Evolutionary conservation across 2,797 vertebrate genomes (phyloP), one percentile per base, ranked within the genome.

Genomic region (Knipowitschia caucasica): DNA sequence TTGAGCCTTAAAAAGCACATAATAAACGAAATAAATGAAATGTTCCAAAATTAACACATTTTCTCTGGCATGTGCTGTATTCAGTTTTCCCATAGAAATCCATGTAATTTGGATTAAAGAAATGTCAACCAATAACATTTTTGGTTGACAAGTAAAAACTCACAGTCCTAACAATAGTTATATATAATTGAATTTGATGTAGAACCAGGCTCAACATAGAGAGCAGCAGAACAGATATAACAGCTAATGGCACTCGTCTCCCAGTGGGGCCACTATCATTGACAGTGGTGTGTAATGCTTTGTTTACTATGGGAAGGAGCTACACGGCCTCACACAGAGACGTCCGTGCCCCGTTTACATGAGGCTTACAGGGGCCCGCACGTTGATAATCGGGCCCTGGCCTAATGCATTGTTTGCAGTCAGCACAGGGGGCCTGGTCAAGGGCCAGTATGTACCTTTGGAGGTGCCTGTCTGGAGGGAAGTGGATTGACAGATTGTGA

Each of bases 391-490:
- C 77, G 61, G 69, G 67, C 60, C 61, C 74, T 40, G 34, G 60
- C 43, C 74, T 80, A 65, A 78, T 34, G 72, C 57, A 2, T 44
- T 72, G 77, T 87, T 86, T 83, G 73, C 82, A 18, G 59, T 64
- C 79, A 66, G 62, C 45, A 39, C 44, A 60, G 84, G 81, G 77
- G 81, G 77, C 64, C 82, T 51, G 69, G 84, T 86, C 72, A 68
- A 72, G 75, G 61, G 43, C 75, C 80, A 74, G 77, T 77, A 71
- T 58, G 71, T 58, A 40, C 38, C 57, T 64, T 71, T 69, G 69
- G 55, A 65, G 65, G 73, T 63, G 71, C 59, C 66, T 79, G 83
- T 68, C 74, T 82, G 69, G 42, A 42, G 64, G 69, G 50, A 64
- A 76, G 73, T 65, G 66, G 68, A 75, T 83, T 81, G 62, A 57